These are phyloP conservation scores for Desmophyllum pertusum DNA, from an alignment of 92 coral and sea anemone species.

Conservation along the genomic window DNA sequence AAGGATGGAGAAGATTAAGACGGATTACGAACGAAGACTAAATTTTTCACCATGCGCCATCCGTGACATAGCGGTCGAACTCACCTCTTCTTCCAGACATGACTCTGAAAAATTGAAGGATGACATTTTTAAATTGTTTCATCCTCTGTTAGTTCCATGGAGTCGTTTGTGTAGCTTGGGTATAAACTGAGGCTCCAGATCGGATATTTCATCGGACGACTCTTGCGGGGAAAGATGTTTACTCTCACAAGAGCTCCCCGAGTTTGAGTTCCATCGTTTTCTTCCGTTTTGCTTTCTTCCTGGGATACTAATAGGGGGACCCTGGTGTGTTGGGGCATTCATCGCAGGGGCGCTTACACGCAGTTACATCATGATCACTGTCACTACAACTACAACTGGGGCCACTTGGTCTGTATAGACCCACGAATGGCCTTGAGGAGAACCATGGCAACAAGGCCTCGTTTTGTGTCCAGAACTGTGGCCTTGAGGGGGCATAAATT, in stretches of 20 bases:
- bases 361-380: conserved; percentile 20
- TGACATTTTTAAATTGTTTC: conserved; percentile 56
- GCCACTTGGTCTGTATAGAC: not conserved
- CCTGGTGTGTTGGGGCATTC: conserved; percentile 21
- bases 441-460: not conserved
- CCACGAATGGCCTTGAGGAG: not conserved
- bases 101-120: conserved; percentile 59
- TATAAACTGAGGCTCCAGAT: conserved; percentile 66
- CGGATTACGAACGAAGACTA: no score
- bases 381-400: conserved; percentile 35
- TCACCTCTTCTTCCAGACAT: conserved; percentile 56
- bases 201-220: conserved; percentile 58
- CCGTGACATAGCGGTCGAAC: no score
- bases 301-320: conserved; percentile 24
- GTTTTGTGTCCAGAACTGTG: not conserved
- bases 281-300: conserved; percentile 36
- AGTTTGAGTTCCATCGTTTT: conserved; percentile 37
- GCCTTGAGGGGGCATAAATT: not conserved
- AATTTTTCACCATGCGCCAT: no score
- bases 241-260: conserved; percentile 29
- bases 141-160: conserved; percentile 69
- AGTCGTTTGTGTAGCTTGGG: conserved; percentile 50
- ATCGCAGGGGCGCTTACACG: not conserved
- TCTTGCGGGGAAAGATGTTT: conserved; percentile 2
- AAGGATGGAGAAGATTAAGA: no score